A percentile compares a stretch with the other conserved stretches of the same genome.
Conservation (phyloP, 2,113 vertebrate genomes). For the Amphilophus citrinellus region DNA sequence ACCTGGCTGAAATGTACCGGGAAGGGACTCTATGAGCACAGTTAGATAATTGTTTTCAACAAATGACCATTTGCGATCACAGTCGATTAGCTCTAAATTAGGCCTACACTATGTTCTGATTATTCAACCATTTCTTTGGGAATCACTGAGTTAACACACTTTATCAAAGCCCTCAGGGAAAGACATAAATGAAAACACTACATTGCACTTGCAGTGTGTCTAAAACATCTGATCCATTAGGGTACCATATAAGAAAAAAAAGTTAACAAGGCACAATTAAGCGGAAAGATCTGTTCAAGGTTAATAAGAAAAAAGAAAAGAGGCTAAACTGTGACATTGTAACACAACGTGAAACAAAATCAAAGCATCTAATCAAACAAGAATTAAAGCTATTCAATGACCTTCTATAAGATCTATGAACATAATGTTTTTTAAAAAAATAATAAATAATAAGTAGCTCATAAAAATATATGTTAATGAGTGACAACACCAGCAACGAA, state of each 20-base stretch:
- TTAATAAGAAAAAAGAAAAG: not conserved
- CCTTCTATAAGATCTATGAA: not conserved
- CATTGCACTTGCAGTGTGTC: not conserved
- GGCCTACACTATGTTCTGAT: conserved; percentile 9
- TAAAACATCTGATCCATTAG: not conserved
- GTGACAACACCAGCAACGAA: not conserved
- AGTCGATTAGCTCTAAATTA: conserved; percentile 54
- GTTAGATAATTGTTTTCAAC: conserved; percentile 43
- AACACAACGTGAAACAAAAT: not conserved
- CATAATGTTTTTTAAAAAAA: not conserved
- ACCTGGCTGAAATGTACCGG: not conserved
- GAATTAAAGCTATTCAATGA: not conserved
- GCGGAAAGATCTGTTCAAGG: not conserved
- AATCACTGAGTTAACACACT: conserved; percentile 2
- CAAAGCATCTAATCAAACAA: not conserved
- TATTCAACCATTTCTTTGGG: conserved; percentile 28
- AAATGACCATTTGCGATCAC: conserved; percentile 44
- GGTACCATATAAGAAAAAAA: not conserved
- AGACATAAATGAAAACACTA: not conserved
- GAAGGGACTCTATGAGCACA: not conserved
- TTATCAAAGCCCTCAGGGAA: not conserved
- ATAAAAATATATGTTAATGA: not conserved
- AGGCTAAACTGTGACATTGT: not conserved
- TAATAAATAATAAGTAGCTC: not conserved
- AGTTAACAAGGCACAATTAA: not conserved